Evolutionary conservation across 2,113 vertebrate genomes (phyloP).

Genomic region (Thermophis baileyi): DNA sequence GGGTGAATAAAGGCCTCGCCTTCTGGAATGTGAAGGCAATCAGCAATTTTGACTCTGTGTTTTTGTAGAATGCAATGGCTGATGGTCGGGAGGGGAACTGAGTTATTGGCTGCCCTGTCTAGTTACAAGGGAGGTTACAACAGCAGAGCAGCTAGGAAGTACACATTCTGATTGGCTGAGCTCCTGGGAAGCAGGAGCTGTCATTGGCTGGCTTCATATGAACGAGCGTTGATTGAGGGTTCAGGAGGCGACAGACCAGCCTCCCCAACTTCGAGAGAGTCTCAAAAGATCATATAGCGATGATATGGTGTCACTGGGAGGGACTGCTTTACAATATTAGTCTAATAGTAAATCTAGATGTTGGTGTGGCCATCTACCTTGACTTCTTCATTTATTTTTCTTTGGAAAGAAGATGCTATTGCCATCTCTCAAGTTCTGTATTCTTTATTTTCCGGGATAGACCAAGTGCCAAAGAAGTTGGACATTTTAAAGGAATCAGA

Average conservation of each 20-base stretch:
- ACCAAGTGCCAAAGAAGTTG: background rate
- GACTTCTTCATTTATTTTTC: background rate
- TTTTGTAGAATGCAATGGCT: background rate
- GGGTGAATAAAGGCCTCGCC: background rate
- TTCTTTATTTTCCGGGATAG: background rate
- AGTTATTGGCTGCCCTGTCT: background rate
- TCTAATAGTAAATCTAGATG: background rate
- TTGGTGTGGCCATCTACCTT: background rate
- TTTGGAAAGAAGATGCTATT: background rate
- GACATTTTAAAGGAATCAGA: background rate
- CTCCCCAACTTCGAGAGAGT: background rate
- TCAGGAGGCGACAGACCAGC: background rate
- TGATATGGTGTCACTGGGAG: background rate
- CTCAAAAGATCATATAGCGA: background rate
- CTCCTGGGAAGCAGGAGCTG: background rate
- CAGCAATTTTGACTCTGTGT: background rate
- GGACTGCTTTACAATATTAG: background rate
- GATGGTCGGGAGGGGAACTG: background rate
- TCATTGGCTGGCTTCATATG: background rate
- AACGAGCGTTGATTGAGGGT: background rate
- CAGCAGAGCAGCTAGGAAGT: background rate
- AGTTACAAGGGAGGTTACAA: background rate
- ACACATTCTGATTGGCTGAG: background rate
- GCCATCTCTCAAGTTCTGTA: background rate
- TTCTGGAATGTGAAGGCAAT: background rate